Evolutionary conservation across 2,797 vertebrate genomes (phyloP).

Genomic region (Mycteria americana): DNA sequence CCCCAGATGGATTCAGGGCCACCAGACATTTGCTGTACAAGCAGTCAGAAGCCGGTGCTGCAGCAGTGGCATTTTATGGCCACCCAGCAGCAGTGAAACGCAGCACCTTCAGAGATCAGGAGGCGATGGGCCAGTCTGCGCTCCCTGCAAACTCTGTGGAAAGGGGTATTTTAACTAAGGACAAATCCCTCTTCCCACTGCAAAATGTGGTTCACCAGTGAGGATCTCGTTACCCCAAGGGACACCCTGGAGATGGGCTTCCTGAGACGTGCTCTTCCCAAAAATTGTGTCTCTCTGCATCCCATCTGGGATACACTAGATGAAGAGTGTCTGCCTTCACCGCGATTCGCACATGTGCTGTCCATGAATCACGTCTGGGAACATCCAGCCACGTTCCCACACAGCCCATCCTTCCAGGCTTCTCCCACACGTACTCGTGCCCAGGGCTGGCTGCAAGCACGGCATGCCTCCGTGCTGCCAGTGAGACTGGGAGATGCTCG

Average conservation of each 20-base stretch:
- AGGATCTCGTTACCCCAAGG: not conserved
- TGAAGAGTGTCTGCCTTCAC: not conserved
- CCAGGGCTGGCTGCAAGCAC: not conserved
- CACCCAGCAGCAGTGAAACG: not conserved
- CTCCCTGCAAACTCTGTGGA: not conserved
- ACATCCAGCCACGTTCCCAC: not conserved
- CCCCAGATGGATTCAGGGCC: not conserved
- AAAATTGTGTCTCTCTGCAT: not conserved
- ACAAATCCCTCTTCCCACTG: not conserved
- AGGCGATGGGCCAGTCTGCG: fast-evolving
- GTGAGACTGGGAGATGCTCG: not conserved
- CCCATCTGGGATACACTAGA: not conserved
- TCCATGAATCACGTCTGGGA: not conserved
- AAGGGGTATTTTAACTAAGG: not conserved
- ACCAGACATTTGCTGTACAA: not conserved
- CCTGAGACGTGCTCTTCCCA: not conserved
- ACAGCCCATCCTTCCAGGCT: not conserved
- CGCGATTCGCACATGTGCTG: not conserved
- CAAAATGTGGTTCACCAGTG: not conserved
- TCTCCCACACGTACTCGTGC: not conserved
- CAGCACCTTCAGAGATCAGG: not conserved
- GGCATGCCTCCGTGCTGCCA: fast-evolving
- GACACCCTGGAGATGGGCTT: not conserved
- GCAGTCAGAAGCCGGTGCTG: not conserved
- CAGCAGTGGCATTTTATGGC: not conserved